Evolutionary conservation across 2,888 invertebrate genomes (phyloP), one percentile per base, ranked within the genome.

Genomic region (Adela reaumurella): DNA sequence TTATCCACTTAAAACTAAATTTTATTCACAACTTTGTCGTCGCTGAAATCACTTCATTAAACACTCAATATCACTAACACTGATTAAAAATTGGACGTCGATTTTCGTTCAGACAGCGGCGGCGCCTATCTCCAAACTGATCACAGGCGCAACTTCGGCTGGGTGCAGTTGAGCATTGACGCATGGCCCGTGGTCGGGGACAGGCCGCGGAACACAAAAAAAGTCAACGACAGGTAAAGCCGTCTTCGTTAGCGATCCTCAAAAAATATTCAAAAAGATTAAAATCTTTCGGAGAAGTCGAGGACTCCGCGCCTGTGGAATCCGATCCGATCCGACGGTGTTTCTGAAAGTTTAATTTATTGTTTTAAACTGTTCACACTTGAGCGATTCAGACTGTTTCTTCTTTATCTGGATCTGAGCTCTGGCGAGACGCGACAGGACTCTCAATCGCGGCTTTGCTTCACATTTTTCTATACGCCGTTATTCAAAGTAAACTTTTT

Each of bases 191-290:
- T 58, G 54, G 58, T 58, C 57, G 61, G 63, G 59, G 58, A 62
- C 57, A 57, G 6, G 35, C 35, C 35, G n/a, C 58, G 60, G 55
- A 53, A 55, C 56, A 59, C 56, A 59, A 68, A 68, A 73, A 70
- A 67, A 64, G 58, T 64, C 66, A 70, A 70, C 73, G 73, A 72
- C 70, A 70, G 63, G 60, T 59, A 62, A 61, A 61, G 59, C 63
- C 55, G 59, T 62, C 63, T 74, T 74, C 70, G 76, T 76, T 72
- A 74, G 74, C 69, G 71, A 69, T 67, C 64, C 64, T 63, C 65
- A 61, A 24, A 60, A 62, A 14, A 8, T 35, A 14, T 65, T 64
- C 66, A 50, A 68, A 65, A 64, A 62, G 76, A 76, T 74, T 70
- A 62, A 53, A 58, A 76, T 74, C 74, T 64, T 76, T 76, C 77